These are phyloP conservation scores for Corythornis madagascariensis DNA, from an alignment of 2,113 vertebrate species.

Conservation along the genomic window DNA sequence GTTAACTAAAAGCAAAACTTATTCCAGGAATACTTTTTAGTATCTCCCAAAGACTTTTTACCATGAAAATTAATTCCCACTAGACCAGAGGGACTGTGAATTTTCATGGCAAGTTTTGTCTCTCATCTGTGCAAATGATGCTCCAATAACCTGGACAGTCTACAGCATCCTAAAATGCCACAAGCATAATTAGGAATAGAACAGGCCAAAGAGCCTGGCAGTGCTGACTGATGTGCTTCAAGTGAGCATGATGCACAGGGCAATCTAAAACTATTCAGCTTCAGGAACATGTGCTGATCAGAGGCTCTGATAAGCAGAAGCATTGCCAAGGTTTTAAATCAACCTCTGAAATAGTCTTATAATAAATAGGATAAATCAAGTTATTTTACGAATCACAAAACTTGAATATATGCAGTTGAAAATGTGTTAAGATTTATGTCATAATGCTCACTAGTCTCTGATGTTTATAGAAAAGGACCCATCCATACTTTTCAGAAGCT, in stretches of 20 bases:
- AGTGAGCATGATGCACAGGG: background rate
- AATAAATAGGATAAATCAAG: background rate
- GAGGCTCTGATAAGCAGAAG: background rate
- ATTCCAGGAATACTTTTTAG: background rate
- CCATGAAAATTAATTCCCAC: background rate
- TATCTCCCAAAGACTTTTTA: background rate
- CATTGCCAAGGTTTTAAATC: background rate
- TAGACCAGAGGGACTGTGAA: background rate
- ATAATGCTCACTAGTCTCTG: background rate
- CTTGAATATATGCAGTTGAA: background rate
- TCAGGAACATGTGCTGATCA: background rate
- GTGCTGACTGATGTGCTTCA: background rate
- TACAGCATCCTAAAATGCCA: background rate
- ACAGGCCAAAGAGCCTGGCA: background rate
- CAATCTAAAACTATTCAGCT: background rate
- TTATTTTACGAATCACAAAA: background rate
- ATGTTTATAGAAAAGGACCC: background rate
- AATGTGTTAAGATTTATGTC: background rate
- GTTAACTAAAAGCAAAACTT: background rate
- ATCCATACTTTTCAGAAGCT: background rate
- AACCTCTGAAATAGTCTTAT: background rate
- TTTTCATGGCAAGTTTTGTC: background rate
- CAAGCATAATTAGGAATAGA: background rate
- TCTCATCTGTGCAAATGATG: constrained; percentile 3
- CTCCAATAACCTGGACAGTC: background rate